These are phyloP conservation scores for Apis cerana DNA, from an alignment of 1,140 invertebrate genomes.

Conservation along the genomic window DNA sequence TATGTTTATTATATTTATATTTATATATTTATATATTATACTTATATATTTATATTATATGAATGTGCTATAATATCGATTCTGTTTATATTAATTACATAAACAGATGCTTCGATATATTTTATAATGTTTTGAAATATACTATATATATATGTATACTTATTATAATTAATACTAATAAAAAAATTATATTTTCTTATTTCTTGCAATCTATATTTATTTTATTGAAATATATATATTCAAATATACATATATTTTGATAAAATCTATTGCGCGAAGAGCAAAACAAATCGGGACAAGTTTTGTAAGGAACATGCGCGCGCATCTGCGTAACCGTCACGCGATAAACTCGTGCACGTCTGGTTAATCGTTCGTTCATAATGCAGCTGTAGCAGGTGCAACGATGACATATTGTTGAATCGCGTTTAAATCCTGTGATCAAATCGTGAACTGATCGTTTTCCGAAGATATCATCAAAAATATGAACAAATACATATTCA, in stretches of 20 bases:
- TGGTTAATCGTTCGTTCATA: conserved; percentile 12
- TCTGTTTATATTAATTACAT: too few species aligned
- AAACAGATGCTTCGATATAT: too few species aligned
- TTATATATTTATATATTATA: neutral
- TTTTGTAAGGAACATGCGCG: neutral
- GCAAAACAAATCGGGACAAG: neutral
- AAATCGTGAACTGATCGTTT: neutral
- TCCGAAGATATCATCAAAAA: neutral
- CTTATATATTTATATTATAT: neutral
- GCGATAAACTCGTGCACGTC: conserved; percentile 8
- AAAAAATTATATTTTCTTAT: neutral
- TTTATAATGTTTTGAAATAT: neutral
- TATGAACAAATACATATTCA: neutral
- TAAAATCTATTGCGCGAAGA: neutral
- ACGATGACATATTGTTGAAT: neutral
- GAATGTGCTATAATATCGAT: neutral
- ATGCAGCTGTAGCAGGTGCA: conserved; percentile 52
- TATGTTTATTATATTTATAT: neutral
- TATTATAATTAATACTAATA: neutral
- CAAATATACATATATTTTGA: too few species aligned
- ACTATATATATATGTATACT: neutral
- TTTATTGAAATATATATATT: neutral
- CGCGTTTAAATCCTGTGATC: neutral
- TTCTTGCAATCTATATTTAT: neutral
- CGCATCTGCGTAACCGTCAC: conserved; percentile 27